Conservation (phyloP, 2,888 invertebrate genomes). For the Omphaloscelis lunosa region DNA sequence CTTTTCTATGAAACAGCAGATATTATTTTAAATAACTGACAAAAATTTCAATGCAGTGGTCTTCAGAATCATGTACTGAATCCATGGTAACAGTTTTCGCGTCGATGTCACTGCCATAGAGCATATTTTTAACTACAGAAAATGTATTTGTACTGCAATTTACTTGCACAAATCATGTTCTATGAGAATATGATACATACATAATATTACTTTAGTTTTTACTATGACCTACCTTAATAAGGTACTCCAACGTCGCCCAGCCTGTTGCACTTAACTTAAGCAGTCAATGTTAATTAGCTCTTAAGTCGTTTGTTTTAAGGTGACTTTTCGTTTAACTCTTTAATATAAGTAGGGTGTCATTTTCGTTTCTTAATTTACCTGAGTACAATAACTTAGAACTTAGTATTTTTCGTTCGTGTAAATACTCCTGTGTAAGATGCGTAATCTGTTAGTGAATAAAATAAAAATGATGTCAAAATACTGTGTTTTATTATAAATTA, state of each 20-base stretch:
- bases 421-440: constrained; percentile 82
- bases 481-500: constrained; percentile 65
- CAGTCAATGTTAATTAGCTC: constrained; percentile 67
- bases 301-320: constrained; percentile 68
- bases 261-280: constrained; percentile 56
- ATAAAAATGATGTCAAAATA: constrained; percentile 80
- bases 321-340: constrained; percentile 74
- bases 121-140: constrained; percentile 7
- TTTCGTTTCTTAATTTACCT: constrained; percentile 79
- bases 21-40: no score
- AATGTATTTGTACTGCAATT: constrained; percentile 24
- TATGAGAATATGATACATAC: constrained; percentile 27
- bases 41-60: no score
- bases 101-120: neutral
- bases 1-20: no score
- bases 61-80: no score
- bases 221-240: constrained; percentile 31
- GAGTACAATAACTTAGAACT: constrained; percentile 83
- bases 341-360: constrained; percentile 73
- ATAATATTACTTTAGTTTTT: constrained; percentile 33
- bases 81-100: no score
- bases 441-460: constrained; percentile 85
- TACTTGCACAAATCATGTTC: constrained; percentile 44
- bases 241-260: constrained; percentile 36
- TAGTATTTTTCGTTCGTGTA: constrained; percentile 80